A percentile compares a stretch with the other conserved stretches of the same genome.
These are phyloP conservation scores for Pyrochroa serraticornis DNA, from an alignment of 2,888 invertebrate genomes.

Conservation along the genomic window DNA sequence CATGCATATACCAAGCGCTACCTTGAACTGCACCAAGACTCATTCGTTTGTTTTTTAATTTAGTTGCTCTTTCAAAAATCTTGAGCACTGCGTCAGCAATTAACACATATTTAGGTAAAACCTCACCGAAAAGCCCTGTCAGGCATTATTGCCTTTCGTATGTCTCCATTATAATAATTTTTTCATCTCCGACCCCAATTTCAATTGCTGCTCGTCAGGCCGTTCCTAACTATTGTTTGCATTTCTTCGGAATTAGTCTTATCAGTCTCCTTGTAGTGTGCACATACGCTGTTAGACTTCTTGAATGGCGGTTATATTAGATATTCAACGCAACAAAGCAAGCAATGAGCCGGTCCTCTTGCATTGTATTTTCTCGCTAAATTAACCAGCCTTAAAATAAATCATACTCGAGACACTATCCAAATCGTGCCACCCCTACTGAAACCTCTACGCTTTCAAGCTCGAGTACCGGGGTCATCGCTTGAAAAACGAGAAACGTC, in stretches of 20 bases:
- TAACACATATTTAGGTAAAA: too few relatives aligned
- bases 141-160: too few relatives aligned
- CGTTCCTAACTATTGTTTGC: constrained; percentile 3
- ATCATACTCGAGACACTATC: constrained; percentile 3
- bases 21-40: too few relatives aligned
- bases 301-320: constrained; percentile 22
- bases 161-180: background rate
- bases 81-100: too few relatives aligned
- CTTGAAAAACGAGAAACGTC: too few relatives aligned
- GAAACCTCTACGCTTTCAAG: background rate
- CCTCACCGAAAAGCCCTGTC: too few relatives aligned
- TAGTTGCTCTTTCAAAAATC: too few relatives aligned
- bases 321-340: constrained; percentile 18
- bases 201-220: background rate
- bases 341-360: constrained; percentile 21
- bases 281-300: constrained; percentile 20
- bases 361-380: constrained; percentile 15
- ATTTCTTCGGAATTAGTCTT: constrained; percentile 18
- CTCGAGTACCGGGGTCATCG: too few relatives aligned
- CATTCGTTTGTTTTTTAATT: too few relatives aligned
- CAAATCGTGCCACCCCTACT: background rate
- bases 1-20: too few relatives aligned
- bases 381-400: constrained; percentile 10
- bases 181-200: background rate
- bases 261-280: constrained; percentile 17